These are phyloP conservation scores for Doryteuthis pealeii DNA, from an alignment of 1,140 invertebrate genomes.

Conservation along the genomic window DNA sequence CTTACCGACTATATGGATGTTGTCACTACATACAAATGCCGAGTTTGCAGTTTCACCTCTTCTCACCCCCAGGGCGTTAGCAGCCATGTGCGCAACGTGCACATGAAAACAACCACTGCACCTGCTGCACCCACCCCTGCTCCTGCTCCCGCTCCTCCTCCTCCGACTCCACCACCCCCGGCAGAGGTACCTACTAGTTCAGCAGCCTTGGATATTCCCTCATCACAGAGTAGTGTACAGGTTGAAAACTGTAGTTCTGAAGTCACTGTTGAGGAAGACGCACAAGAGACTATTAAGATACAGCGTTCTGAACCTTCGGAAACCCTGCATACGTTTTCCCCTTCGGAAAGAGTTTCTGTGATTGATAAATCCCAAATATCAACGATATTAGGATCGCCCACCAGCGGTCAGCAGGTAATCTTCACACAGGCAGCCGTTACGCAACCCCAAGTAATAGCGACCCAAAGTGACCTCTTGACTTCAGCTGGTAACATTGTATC, in stretches of 20 bases:
- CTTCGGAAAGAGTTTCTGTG: neutral
- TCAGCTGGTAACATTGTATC: neutral
- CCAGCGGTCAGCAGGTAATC: neutral
- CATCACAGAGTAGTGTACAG: neutral
- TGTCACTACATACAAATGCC: constrained; percentile 54
- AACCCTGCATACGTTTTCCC: neutral
- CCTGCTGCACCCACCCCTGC: constrained; percentile 61
- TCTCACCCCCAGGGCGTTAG: constrained; percentile 36
- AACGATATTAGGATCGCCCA: neutral
- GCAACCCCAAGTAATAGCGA: neutral
- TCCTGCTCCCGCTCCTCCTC: no score
- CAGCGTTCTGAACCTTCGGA: neutral
- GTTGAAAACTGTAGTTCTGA: neutral
- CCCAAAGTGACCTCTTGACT: neutral
- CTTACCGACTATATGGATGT: constrained; percentile 53
- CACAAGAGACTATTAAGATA: neutral
- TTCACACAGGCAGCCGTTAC: neutral
- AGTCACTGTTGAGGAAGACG: neutral
- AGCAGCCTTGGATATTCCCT: neutral
- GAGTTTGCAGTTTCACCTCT: constrained; percentile 48
- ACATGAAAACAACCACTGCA: constrained; percentile 45
- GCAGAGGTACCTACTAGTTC: neutral
- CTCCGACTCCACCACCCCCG: neutral
- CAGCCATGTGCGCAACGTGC: constrained; percentile 40
- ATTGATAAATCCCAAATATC: neutral